Evolutionary conservation across 2,888 invertebrate species (phyloP), one percentile per base, ranked within the genome.

Genomic region (Holacanthella duospinosa): DNA sequence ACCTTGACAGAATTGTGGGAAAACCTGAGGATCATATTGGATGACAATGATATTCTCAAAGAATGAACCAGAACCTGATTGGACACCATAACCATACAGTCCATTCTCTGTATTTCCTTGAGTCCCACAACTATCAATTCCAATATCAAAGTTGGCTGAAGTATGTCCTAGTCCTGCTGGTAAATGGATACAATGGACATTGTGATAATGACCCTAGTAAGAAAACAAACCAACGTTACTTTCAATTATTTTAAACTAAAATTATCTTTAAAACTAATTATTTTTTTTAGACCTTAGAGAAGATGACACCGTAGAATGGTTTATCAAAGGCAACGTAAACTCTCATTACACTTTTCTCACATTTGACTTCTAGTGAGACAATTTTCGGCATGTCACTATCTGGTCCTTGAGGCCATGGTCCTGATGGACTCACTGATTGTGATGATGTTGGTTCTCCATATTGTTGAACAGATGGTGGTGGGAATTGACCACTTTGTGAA

Each of bases 21-120:
- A 9, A 0, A 93, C 92, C 79, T 89, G 88, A 25, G 71, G 65
- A 78, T 93, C 93, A 75, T 93, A 93, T 75, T 93, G 93, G 64
- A 93, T 86, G 21, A 93, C 92, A 72, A 93, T 89, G 58, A 92
- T 92, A 74, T 93, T 93, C 79, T 93, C 93, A 74, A 93, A 93
- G 77, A 88, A 93, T 1, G 92, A 92, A 4, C 93, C 93, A 1
- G 90, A 89, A 0, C 92, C 91, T 0, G 89, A 87, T 64, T 90
- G 89, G 48, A 88, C 87, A 1, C 90, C 91, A 75, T 89, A 88
- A 55, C 92, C 92, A 75, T 88, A 88, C 1, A 86, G 78, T n/a
- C 92, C 89, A 66, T 91, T 92, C 74, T 92, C 92, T 1, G 91
- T 89, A 73, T 92, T 93, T 2, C 93, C 93, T 9, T 90, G 88